phyloP scores from a whole-genome alignment of 1,140 invertebrate species.

The Euborellia annulipes region DNA sequence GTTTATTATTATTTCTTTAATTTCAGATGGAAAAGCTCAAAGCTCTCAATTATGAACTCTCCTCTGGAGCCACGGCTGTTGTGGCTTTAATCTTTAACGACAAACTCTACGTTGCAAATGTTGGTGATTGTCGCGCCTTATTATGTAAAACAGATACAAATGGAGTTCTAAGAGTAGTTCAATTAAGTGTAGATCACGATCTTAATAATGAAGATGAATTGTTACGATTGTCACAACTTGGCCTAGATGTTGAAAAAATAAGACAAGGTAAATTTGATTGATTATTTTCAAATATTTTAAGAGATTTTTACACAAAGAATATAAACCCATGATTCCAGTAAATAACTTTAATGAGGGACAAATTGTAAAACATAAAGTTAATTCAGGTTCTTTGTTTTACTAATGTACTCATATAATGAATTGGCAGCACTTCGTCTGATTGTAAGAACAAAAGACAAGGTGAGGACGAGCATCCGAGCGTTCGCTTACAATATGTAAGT shows the following conservation, averaged over 20 bases:
- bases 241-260: constrained; percentile 45
- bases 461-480: no score
- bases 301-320: no score
- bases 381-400: no score
- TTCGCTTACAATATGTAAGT: no score
- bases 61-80: constrained; percentile 57
- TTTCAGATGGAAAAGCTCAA: constrained; percentile 40
- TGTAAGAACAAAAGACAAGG: no score
- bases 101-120: constrained; percentile 69
- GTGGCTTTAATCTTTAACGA: constrained; percentile 58
- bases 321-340: no score
- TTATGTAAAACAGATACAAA: constrained; percentile 67
- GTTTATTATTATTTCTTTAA: constrained; percentile 6
- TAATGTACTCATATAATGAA: no score
- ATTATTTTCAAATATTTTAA: background rate
- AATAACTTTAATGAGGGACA: no score
- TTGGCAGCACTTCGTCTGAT: no score
- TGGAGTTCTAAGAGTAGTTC: constrained; percentile 61
- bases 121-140: constrained; percentile 61
- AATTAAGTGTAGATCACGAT: constrained; percentile 70
- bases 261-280: constrained; percentile 33
- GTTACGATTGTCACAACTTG: constrained; percentile 50
- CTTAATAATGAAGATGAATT: constrained; percentile 71
- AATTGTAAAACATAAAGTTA: no score
- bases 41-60: constrained; percentile 20